Conservation (phyloP, 2,113 vertebrate genomes). For the Odocoileus virginianus region DNA sequence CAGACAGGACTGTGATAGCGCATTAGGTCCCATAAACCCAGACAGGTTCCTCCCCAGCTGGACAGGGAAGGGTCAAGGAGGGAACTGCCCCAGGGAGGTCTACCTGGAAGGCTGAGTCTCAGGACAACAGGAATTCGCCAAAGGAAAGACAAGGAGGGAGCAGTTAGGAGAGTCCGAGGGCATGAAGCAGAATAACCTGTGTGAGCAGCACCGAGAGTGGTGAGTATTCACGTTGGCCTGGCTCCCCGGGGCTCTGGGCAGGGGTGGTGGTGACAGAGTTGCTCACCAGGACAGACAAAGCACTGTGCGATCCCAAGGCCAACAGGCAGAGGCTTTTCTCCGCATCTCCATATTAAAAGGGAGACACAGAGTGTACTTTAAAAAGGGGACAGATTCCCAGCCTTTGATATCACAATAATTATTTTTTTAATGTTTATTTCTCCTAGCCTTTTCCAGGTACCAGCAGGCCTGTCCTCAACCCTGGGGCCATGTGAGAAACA, state of each 20-base stretch:
- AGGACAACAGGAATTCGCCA: background rate
- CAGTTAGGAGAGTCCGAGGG: accelerated
- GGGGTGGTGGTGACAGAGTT: background rate
- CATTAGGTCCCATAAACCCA: accelerated
- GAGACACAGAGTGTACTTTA: background rate
- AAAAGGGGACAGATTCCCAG: background rate
- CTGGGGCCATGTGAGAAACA: background rate
- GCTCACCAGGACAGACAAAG: background rate
- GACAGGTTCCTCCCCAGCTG: background rate
- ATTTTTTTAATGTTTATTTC: background rate
- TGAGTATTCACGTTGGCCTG: accelerated
- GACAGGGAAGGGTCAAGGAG: accelerated
- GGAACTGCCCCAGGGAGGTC: accelerated
- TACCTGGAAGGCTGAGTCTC: background rate
- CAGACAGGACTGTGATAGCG: accelerated
- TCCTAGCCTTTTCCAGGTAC: background rate
- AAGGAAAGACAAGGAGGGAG: background rate
- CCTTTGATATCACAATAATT: background rate
- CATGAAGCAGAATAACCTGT: accelerated
- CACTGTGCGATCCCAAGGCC: background rate
- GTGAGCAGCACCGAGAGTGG: background rate
- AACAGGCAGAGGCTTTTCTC: background rate
- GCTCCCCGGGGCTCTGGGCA: background rate
- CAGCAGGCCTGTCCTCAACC: background rate
- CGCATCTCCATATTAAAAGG: background rate